Base-by-base conservation (phyloP, 2,888 invertebrate species). In the Tenthredo livida region DNA sequence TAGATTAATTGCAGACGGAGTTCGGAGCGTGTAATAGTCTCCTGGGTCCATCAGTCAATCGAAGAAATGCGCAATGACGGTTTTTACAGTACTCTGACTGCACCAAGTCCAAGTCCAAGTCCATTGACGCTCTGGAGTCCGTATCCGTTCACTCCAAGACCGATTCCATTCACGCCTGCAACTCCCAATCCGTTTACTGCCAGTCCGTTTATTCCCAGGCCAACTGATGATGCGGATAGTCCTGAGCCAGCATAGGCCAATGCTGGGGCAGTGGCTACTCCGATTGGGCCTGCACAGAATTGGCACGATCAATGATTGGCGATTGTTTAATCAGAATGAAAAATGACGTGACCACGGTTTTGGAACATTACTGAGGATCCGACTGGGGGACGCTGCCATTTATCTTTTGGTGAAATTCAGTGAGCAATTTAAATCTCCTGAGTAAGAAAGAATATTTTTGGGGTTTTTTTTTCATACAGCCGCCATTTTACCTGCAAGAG, bases 401-500 rank as follows among this genome's bases (percentile, higher is more conserved):
- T 61, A 2, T 61, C 15, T 47, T 12, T 3, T 47, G 40, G 10
- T 10, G 61, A 10, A 61, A 61, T 61, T 61, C 10, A 25, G 25
- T 1, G 25, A 61, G 61, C 61, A 33, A 70, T 37, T 37, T 0
- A n/a, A 29, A n/a, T 17, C 70, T 37, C 70, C 73, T 25, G 10
- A 73, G 17, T 6, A 72, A 73, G 15, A 12, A 15, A 12, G 43
- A 43, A 12, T 43, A 43, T 43, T 25, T 29, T 65, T 29, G 9
- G 6, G 25, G 6, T 65, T 25, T 21, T 65, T n/a, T 17, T n/a
- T 17, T 40, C 37, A 37, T 72, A 40, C 25, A 12, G 40, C 43
- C 84, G 78, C 67, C 43, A 78, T 85, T 80, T 85, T 88, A 88
- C 88, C 88, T 88, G 88, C 87, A 67, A 88, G 78, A 86, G 88